A percentile compares a stretch with the other conserved stretches of the same genome.
Conservation (phyloP, 92 coral and sea anemone species). For the Siderastrea radians region DNA sequence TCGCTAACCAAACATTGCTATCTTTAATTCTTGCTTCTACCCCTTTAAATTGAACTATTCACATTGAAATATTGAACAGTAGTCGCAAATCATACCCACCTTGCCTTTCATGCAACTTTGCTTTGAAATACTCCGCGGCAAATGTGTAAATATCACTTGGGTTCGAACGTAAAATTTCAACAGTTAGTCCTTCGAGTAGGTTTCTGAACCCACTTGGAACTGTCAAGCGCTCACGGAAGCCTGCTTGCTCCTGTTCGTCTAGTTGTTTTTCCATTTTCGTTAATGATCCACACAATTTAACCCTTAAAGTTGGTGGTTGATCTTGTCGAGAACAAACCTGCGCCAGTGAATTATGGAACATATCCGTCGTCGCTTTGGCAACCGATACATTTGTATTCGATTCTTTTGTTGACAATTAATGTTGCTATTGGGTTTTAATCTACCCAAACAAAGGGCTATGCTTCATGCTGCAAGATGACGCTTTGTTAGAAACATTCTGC, state of each 20-base stretch:
- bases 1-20: background rate
- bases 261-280: background rate
- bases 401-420: conserved; percentile 11
- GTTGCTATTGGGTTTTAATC: conserved; percentile 30
- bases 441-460: background rate
- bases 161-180: conserved; percentile 88
- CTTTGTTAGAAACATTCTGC: background rate
- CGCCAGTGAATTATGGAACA: conserved; percentile 8
- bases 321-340: conserved; percentile 1
- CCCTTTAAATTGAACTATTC: background rate
- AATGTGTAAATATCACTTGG: conserved; percentile 85
- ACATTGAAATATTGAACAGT: background rate
- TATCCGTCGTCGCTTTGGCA: conserved; percentile 42
- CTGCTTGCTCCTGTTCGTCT: background rate
- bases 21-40: background rate
- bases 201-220: conserved; percentile 95
- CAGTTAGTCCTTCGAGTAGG: conserved; percentile 86
- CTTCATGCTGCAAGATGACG: background rate
- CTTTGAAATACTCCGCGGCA: conserved; percentile 91
- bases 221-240: conserved; percentile 50
- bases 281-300: background rate
- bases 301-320: background rate
- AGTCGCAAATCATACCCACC: conserved; percentile 41
- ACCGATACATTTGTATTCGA: conserved; percentile 35
- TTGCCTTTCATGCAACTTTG: conserved; percentile 81